Evolutionary conservation across 2,113 vertebrate genomes (phyloP).

Genomic region (Erinaceus europaeus): DNA sequence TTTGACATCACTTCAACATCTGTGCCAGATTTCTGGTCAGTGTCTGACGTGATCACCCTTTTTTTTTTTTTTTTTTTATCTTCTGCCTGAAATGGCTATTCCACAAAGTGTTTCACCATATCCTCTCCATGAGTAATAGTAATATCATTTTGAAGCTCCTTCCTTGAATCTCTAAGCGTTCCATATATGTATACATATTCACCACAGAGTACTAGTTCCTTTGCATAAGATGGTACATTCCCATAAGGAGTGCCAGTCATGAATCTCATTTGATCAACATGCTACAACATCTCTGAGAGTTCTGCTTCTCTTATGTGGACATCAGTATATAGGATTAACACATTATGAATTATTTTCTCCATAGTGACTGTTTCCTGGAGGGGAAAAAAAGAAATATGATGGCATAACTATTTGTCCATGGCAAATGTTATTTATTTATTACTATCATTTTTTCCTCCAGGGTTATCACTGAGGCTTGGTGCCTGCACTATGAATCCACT

Average conservation of each 20-base stretch:
- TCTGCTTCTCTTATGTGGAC: not conserved
- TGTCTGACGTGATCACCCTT: not conserved
- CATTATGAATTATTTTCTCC: not conserved
- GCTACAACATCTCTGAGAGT: not conserved
- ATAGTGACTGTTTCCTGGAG: too few relatives aligned
- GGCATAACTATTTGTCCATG: too few relatives aligned
- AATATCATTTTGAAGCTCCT: not conserved
- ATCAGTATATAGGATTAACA: not conserved
- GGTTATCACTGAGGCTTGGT: too few relatives aligned
- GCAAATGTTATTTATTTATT: too few relatives aligned
- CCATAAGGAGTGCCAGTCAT: not conserved
- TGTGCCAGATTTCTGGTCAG: not conserved
- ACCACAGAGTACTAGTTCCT: not conserved
- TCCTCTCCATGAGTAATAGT: not conserved
- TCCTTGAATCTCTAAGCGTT: slow-evolving; percentile 10
- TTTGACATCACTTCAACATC: not conserved
- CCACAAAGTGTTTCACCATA: not conserved
- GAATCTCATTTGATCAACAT: not conserved
- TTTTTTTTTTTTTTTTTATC: not conserved
- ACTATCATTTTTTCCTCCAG: too few relatives aligned
- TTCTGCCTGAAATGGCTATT: not conserved
- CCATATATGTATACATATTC: not conserved
- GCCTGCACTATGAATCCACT: too few relatives aligned
- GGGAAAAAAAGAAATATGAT: too few relatives aligned
- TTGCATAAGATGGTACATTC: not conserved